phyloP scores from a whole-genome alignment of 2,797 vertebrate species.

The Melanotaenia maccullochi region DNA sequence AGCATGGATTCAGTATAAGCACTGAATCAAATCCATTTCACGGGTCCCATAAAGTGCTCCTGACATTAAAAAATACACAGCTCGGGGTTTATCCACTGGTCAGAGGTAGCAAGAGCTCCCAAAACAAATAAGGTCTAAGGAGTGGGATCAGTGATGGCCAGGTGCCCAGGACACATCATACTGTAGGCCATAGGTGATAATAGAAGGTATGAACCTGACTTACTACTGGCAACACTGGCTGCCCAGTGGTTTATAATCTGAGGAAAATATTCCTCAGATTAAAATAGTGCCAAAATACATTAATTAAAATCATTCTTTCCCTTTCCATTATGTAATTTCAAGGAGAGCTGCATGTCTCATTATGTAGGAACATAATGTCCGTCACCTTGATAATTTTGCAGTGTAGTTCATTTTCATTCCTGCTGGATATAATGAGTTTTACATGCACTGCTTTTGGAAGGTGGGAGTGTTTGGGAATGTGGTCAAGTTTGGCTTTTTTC shows the following conservation, averaged over 20 bases:
- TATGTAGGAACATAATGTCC: slow-evolving; percentile 73
- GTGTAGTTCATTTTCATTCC: slow-evolving; percentile 75
- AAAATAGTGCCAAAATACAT: slow-evolving; percentile 55
- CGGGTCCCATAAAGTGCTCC: slow-evolving; percentile 78
- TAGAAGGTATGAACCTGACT: slow-evolving; percentile 52
- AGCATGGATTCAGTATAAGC: slow-evolving; percentile 72
- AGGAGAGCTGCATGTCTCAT: slow-evolving; percentile 59
- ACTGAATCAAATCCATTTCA: slow-evolving; percentile 78
- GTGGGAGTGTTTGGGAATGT: slow-evolving; percentile 66
- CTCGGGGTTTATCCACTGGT: slow-evolving; percentile 74
- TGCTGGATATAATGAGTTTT: slow-evolving; percentile 80
- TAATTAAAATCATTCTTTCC: slow-evolving; percentile 63
- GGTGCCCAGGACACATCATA: slow-evolving; percentile 72
- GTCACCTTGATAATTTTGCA: slow-evolving; percentile 75
- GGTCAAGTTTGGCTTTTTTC: slow-evolving; percentile 59
- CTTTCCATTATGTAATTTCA: slow-evolving; percentile 74
- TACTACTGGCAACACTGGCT: slow-evolving; percentile 35
- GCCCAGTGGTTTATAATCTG: slow-evolving; percentile 32
- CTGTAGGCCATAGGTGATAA: slow-evolving; percentile 64
- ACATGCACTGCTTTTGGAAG: slow-evolving; percentile 74
- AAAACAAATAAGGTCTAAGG: slow-evolving; percentile 80
- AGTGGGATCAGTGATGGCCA: slow-evolving; percentile 75
- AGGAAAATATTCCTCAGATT: slow-evolving; percentile 46
- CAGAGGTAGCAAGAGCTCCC: slow-evolving; percentile 78
- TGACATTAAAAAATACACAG: slow-evolving; percentile 83